These are phyloP conservation scores for Drosophila takahashii DNA, from an alignment of 1,140 invertebrate genomes.

Conservation along the genomic window DNA sequence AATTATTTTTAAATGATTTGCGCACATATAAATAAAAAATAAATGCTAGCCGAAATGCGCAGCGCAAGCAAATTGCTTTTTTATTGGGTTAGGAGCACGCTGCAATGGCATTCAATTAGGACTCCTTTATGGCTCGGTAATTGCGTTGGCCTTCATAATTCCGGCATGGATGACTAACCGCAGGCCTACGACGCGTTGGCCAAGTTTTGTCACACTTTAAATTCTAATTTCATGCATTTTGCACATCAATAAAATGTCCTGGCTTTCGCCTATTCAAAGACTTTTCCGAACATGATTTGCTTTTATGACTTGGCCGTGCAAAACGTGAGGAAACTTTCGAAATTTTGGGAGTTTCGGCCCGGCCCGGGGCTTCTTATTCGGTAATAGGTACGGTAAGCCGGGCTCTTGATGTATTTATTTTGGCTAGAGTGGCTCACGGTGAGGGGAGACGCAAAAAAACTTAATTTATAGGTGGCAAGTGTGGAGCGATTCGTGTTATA, in stretches of 20 bases:
- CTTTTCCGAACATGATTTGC: constrained; percentile 61
- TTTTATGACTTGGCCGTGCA: constrained; percentile 63
- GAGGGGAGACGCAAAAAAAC: constrained; percentile 10
- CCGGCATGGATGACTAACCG: constrained; percentile 21
- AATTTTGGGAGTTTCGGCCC: constrained; percentile 12
- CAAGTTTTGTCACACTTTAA: constrained; percentile 73
- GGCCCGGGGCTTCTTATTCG: constrained; percentile 3
- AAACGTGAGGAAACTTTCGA: constrained; percentile 73
- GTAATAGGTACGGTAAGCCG: constrained; percentile 30
- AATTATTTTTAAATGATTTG: constrained; percentile 82
- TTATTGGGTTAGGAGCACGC: constrained; percentile 65
- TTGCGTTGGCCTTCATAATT: constrained; percentile 53
- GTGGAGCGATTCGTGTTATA: constrained; percentile 8
- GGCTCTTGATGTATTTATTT: constrained; percentile 63
- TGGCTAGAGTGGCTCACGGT: constrained; percentile 1
- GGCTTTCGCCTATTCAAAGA: constrained; percentile 43
- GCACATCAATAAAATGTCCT: constrained; percentile 75
- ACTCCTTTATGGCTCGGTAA: constrained; percentile 66
- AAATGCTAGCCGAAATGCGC: constrained; percentile 50
- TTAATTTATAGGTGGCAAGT: constrained; percentile 31
- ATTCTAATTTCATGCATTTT: constrained; percentile 82
- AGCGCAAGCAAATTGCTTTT: constrained; percentile 65
- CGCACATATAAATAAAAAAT: constrained; percentile 44
- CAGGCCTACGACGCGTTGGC: constrained; percentile 15
- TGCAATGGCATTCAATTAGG: constrained; percentile 70